A percentile compares a stretch with the other conserved stretches of the same genome.
Evolutionary conservation across 35 echinoderm and acorn worm species (phyloP).

Genomic region (Apostichopus parvimensis): DNA sequence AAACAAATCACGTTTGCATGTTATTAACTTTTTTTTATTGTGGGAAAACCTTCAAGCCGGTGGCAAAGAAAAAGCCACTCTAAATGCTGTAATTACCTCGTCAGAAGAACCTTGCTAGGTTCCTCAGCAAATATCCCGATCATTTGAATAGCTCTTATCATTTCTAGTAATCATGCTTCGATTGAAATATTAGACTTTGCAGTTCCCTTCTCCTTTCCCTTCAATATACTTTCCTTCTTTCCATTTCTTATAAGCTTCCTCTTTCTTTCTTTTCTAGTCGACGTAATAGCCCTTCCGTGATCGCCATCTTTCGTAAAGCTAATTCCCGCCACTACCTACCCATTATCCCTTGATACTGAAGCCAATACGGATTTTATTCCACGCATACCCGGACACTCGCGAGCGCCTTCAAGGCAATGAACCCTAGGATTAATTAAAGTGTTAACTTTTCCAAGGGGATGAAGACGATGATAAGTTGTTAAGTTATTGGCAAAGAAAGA

Average conservation of each 20-base stretch:
- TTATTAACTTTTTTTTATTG: neutral
- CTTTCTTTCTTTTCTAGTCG: neutral
- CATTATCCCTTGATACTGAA: slow-evolving; percentile 32
- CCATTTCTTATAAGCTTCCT: too few relatives aligned
- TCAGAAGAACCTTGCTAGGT: neutral
- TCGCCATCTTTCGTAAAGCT: slow-evolving; percentile 16
- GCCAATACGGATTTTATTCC: slow-evolving; percentile 24
- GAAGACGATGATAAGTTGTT: neutral
- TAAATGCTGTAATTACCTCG: slow-evolving; percentile 12
- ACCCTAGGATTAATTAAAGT: slow-evolving; percentile 40
- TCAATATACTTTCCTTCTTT: neutral
- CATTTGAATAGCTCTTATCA: slow-evolving; percentile 42
- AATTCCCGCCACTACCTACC: slow-evolving; percentile 3
- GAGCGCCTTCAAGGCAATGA: slow-evolving; percentile 32
- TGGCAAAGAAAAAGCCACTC: neutral
- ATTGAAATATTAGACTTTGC: slow-evolving; percentile 32
- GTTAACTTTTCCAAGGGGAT: slow-evolving; percentile 21
- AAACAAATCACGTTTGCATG: neutral
- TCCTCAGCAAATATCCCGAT: slow-evolving; percentile 34
- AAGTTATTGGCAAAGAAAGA: slow-evolving; percentile 39
- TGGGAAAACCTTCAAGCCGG: neutral
- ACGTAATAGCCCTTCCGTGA: neutral
- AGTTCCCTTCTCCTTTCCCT: neutral
- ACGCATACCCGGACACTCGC: neutral
- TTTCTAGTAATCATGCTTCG: slow-evolving; percentile 40